Percentiles rank a stretch among this genome's conserved stretches.
These are phyloP conservation scores for Ornithoptera priamus DNA, from an alignment of 2,888 invertebrate genomes.

Conservation along the genomic window DNA sequence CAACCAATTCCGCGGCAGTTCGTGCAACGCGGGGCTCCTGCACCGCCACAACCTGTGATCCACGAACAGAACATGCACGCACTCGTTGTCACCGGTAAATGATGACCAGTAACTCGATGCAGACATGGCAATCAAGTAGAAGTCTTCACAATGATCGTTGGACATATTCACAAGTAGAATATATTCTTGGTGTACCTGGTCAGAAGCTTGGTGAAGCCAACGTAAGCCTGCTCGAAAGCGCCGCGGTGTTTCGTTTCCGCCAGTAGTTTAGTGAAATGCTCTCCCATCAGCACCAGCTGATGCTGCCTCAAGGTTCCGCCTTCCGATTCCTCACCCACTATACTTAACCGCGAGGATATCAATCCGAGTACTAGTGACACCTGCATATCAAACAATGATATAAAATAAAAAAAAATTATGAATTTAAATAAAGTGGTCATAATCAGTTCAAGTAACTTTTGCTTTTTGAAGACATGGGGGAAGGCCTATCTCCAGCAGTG, in stretches of 20 bases:
- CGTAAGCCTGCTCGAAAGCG: slow-evolving; percentile 97
- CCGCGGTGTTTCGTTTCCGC: slow-evolving; percentile 94
- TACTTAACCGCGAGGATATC: slow-evolving; percentile 76
- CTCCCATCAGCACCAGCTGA: slow-evolving; percentile 81
- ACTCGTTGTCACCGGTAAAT: no score
- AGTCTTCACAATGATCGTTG: no score
- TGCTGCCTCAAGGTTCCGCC: slow-evolving; percentile 63
- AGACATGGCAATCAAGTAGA: no score
- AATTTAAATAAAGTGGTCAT: no score
- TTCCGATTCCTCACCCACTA: slow-evolving; percentile 41
- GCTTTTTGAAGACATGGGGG: no score
- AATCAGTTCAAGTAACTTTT: no score
- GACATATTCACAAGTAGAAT: no score
- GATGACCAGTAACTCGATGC: no score
- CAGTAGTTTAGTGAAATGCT: slow-evolving; percentile 83
- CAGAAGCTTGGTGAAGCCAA: slow-evolving; percentile 90
- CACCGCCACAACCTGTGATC: slow-evolving; percentile 68
- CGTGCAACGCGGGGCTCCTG: slow-evolving; percentile 66
- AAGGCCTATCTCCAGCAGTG: no score
- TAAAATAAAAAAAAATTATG: no score
- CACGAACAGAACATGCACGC: no score
- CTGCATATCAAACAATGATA: slow-evolving; percentile 37
- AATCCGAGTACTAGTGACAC: slow-evolving; percentile 85
- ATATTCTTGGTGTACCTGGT: slow-evolving; percentile 58
- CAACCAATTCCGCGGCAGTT: slow-evolving; percentile 84